A percentile compares a stretch with the other conserved stretches of the same genome.
These are phyloP conservation scores for Chromobotia macracanthus DNA, from an alignment of 2,797 vertebrate genomes.

Conservation along the genomic window DNA sequence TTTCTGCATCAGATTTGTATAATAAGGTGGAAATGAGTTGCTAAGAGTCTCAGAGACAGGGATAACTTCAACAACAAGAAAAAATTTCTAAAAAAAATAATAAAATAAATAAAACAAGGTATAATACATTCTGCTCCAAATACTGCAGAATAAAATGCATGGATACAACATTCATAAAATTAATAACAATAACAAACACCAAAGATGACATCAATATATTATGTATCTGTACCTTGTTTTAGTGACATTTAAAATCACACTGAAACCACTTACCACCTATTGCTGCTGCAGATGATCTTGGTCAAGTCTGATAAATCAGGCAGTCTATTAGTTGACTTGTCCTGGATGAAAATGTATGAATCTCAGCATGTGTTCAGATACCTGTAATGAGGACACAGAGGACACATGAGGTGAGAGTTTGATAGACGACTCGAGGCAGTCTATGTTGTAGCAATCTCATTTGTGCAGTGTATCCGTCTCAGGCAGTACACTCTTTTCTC, in stretches of 20 bases:
- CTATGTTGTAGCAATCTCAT: slow-evolving; percentile 53
- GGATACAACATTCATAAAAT: background rate
- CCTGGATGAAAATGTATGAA: slow-evolving; percentile 39
- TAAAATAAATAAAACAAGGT: background rate
- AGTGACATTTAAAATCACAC: background rate
- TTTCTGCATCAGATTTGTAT: slow-evolving; percentile 18
- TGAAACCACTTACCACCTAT: slow-evolving; percentile 26
- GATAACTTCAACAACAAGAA: background rate
- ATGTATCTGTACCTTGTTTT: background rate
- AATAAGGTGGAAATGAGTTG: background rate
- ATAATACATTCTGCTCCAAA: background rate
- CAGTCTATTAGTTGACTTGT: slow-evolving; percentile 30
- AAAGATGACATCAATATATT: background rate
- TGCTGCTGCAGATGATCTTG: slow-evolving; percentile 10
- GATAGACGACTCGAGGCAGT: slow-evolving; percentile 53
- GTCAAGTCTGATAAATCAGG: slow-evolving; percentile 12
- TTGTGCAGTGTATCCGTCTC: slow-evolving; percentile 26
- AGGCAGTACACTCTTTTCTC: slow-evolving; percentile 19
- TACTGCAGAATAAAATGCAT: background rate
- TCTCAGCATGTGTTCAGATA: slow-evolving; percentile 46
- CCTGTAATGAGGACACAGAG: slow-evolving; percentile 58
- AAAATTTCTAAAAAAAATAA: background rate
- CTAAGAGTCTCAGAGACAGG: background rate
- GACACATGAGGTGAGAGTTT: slow-evolving; percentile 51
- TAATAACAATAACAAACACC: background rate